Evolutionary conservation across 2,797 vertebrate species (phyloP), one percentile per base, ranked within the genome.

Genomic region (Crossoptilon crossoptilon): DNA sequence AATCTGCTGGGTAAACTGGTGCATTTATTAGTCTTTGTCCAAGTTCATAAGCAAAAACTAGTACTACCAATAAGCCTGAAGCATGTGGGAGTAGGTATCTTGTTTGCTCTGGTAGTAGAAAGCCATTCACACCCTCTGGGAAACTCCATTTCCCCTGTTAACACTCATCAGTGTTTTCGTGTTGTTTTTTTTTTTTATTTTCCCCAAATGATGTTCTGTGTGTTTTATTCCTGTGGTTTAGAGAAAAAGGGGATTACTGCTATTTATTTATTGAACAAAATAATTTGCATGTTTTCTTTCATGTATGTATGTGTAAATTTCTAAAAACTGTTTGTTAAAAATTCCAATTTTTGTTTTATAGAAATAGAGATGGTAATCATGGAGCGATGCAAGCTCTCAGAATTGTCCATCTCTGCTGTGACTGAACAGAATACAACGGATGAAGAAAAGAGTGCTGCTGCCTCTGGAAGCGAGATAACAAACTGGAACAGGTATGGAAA

Each of bases 321-420:
- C 31, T 43, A 0, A n/a, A 63, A 93, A 48, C 8, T 27, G 5
- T 41, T 56, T 27, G 5, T 41, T 56, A 14, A 76, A 84, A 87
- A 68, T 58, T 44, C 0, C 4, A 17, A n/a, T 41, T 60, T 37
- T 83, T 55, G 29, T 66, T 33, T 87, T 95, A 90, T 41, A 99
- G 99, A 99, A 97, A 99, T 99, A 60, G 99, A 99, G 97, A 99
- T 99, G 99, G 99, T 99, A 91, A 99, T 99, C 95, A 99, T 99
- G 99, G 99, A 99, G 90, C 99, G 98, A 83, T 98, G 98, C 94
- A 99, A 98, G 82, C 97, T 98, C 69, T 98, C 98, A 0, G 98
- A 99, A 74, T 88, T 98, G 24, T 96, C 97, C 6, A 46, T 95
- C 53, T 79, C 93, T 63, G 10, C 93, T 1, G 92, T 98, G 92